These are phyloP conservation scores for Syngnathus floridae DNA, from an alignment of 2,113 vertebrate genomes.

Conservation along the genomic window DNA sequence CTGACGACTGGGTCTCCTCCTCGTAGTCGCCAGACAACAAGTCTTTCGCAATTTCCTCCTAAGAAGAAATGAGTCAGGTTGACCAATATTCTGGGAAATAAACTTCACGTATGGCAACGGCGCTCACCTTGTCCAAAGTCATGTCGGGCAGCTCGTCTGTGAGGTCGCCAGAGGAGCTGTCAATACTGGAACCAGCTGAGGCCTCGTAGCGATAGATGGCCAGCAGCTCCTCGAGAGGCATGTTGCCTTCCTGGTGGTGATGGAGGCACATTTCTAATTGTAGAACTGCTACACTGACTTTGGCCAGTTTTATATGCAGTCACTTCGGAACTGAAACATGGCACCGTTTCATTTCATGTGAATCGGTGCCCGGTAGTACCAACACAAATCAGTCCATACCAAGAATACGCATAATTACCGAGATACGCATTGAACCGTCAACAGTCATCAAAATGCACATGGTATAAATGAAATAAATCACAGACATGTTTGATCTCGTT, in stretches of 20 bases:
- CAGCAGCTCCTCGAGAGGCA: slow-evolving; percentile 92
- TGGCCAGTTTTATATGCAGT: too few species aligned
- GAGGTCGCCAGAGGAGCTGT: slow-evolving; percentile 92
- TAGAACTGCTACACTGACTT: too few species aligned
- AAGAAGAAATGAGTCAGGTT: neutral
- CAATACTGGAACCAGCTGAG: slow-evolving; percentile 80
- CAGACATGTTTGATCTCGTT: neutral
- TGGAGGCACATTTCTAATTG: neutral
- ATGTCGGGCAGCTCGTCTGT: slow-evolving; percentile 95
- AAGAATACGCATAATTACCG: too few species aligned
- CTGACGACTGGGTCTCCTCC: slow-evolving; percentile 97
- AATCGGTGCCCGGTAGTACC: too few species aligned
- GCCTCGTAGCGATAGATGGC: slow-evolving; percentile 95
- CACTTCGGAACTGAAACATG: too few species aligned
- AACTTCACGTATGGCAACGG: neutral
- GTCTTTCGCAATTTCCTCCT: slow-evolving; percentile 99
- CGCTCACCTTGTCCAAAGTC: slow-evolving; percentile 94
- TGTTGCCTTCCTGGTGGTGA: slow-evolving; percentile 83
- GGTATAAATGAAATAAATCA: neutral
- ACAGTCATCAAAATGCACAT: neutral
- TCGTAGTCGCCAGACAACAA: slow-evolving; percentile 93
- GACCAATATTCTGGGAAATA: neutral
- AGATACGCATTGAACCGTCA: too few species aligned
- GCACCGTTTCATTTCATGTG: too few species aligned
- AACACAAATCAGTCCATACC: too few species aligned